Evolutionary conservation across 2,797 vertebrate species (phyloP).

Genomic region (Gorsachius magnificus): DNA sequence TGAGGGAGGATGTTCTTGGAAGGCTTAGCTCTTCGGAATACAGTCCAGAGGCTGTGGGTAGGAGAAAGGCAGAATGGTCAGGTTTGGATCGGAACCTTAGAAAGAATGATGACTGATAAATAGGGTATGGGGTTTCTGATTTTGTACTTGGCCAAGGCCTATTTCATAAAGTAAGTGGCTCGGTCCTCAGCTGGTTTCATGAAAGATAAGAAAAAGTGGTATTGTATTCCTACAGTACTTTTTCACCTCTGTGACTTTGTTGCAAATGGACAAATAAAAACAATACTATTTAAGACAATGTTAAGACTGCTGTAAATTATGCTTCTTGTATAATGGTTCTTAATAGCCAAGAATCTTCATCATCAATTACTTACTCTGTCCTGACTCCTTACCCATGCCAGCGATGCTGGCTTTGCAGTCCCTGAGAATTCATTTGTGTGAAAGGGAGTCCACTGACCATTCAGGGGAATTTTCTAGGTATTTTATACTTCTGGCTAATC

Average conservation of each 20-base stretch:
- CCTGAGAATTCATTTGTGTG: not conserved
- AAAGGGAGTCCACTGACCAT: not conserved
- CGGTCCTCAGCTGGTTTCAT: not conserved
- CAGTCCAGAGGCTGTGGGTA: not conserved
- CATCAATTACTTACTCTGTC: not conserved
- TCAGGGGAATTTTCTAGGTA: not conserved
- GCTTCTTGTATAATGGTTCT: not conserved
- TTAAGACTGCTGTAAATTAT: not conserved
- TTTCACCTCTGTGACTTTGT: not conserved
- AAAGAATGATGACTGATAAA: not conserved
- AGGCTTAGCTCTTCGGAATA: not conserved
- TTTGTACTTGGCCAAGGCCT: not conserved
- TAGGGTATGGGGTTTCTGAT: not conserved
- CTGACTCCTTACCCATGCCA: not conserved
- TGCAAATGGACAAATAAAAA: not conserved
- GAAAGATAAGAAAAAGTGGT: not conserved
- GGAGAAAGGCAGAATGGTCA: not conserved
- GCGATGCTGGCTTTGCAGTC: not conserved
- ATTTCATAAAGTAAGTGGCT: not conserved
- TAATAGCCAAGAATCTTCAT: not conserved
- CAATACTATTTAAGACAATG: not conserved
- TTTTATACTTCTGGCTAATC: not conserved
- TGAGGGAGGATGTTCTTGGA: not conserved
- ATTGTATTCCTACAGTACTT: not conserved
- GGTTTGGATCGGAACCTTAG: not conserved